phyloP scores from a whole-genome alignment of 1,140 invertebrate genomes.

The Zaprionus lachaisei region DNA sequence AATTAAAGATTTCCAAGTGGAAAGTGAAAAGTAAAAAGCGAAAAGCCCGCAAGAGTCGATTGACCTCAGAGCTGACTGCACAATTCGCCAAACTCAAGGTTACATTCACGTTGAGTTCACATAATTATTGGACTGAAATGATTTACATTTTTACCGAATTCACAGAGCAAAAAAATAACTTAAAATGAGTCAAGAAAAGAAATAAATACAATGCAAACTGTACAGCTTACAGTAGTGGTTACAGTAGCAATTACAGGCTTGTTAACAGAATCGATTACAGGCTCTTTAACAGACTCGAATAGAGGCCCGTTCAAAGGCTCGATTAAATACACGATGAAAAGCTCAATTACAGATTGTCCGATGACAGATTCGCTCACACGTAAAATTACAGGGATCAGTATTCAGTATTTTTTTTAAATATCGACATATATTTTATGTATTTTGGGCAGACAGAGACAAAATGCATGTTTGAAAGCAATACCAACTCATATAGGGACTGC shows the following conservation, averaged over 20 bases:
- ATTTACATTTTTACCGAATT: background rate
- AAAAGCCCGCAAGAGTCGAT: slow-evolving; percentile 22
- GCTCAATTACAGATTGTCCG: too few species aligned
- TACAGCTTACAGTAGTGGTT: background rate
- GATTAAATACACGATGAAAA: too few species aligned
- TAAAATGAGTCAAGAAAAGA: background rate
- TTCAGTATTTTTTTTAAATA: too few species aligned
- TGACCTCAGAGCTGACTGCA: slow-evolving; percentile 20
- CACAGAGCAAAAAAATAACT: background rate
- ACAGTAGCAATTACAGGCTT: background rate
- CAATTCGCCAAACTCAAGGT: slow-evolving; percentile 6
- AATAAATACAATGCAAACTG: background rate
- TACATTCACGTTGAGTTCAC: background rate
- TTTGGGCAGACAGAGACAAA: too few species aligned
- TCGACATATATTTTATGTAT: too few species aligned
- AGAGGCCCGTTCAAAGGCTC: too few species aligned
- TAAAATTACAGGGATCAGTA: too few species aligned
- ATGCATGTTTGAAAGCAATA: too few species aligned
- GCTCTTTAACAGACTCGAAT: too few species aligned
- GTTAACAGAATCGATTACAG: too few species aligned
- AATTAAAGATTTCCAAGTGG: slow-evolving; percentile 50
- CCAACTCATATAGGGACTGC: too few species aligned
- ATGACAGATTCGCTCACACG: too few species aligned
- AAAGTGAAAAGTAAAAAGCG: slow-evolving; percentile 25
- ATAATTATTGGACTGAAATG: background rate